Evolutionary conservation across 2,113 vertebrate species (phyloP).

Genomic region (Oryzias melastigma): DNA sequence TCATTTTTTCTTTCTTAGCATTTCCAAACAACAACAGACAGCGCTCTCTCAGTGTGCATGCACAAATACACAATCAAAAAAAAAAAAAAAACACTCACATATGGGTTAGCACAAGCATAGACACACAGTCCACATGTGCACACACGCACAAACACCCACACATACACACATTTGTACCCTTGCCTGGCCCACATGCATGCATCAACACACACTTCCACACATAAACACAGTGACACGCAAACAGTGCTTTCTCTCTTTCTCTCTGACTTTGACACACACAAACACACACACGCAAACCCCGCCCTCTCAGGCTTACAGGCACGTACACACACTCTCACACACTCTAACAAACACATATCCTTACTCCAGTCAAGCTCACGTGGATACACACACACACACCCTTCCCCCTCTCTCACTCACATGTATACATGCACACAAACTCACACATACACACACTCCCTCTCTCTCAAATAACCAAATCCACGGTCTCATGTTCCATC

Average conservation of each 20-base stretch:
- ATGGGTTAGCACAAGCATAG: constrained; percentile 35
- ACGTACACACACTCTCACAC: constrained; percentile 37
- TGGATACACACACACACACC: constrained; percentile 52
- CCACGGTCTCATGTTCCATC: constrained; percentile 76
- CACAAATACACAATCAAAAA: constrained; percentile 65
- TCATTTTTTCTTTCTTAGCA: constrained; percentile 46
- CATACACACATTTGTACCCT: constrained; percentile 31
- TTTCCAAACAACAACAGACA: constrained; percentile 40
- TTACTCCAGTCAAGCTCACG: constrained; percentile 62
- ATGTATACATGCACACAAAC: constrained; percentile 43
- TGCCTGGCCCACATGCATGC: constrained; percentile 41
- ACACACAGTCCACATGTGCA: constrained; percentile 7
- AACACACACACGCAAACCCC: constrained; percentile 22
- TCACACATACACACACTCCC: constrained; percentile 55
- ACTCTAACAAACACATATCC: constrained; percentile 56
- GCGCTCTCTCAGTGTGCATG: constrained; percentile 40
- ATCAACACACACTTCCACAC: constrained; percentile 38
- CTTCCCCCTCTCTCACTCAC: constrained; percentile 41
- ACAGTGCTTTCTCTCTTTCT: constrained; percentile 46
- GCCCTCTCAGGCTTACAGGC: constrained; percentile 33
- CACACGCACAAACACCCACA: constrained; percentile 18
- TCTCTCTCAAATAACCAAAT: constrained; percentile 71
- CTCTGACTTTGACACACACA: constrained; percentile 13
- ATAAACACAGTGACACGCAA: constrained; percentile 43
- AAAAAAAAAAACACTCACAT: constrained; percentile 58